Base-by-base conservation (phyloP, 2,888 invertebrate species). In the Celastrina argiolus region DNA sequence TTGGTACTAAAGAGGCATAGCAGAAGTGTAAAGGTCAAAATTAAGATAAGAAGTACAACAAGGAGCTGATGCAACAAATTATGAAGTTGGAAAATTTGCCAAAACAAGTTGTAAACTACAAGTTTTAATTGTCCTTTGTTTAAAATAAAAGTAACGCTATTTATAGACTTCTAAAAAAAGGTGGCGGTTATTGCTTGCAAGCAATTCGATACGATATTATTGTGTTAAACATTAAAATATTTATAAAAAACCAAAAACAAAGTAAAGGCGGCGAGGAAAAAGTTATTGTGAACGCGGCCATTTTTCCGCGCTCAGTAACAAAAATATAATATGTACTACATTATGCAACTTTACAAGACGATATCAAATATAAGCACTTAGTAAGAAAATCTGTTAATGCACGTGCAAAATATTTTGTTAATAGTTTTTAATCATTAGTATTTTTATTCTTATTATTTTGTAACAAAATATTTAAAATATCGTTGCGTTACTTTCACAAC, bases 331-430 rank as follows among this genome's bases (percentile, higher is more conserved):
- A 51, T 5, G 14, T 26, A 26, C n/a, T n/a, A 8, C 45, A 26
- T 26, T 51, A 22, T 51, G 51, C 51, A 26, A 51, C 5, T 12
- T 14, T 22, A 51, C 22, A 12, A 22, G 51, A 51, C 22, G 26
- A 51, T 51, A 51, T 51, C 51, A 51, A 14, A 10, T 51, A 51
- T 51, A 51, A 51, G 51, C 51, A 51, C 51, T 51, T 22, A 51
- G 51, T 51, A 51, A 51, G 51, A 51, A 22, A 26, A 51, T 26
- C 10, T 22, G 51, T 26, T 14, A 51, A 51, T 14, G 22, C 26
- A 51, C 51, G 26, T 51, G 51, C 16, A 51, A 51, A 51, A 12
- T 51, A 2, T 10, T 26, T 22, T 14, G 51, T 51, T 51, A 12
- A 22, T 12, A 36, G 1, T 36, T 36, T 8, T 26, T 51, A 51